Base-by-base conservation (phyloP, 2,888 invertebrate species). In the Heteropelma amictum region DNA sequence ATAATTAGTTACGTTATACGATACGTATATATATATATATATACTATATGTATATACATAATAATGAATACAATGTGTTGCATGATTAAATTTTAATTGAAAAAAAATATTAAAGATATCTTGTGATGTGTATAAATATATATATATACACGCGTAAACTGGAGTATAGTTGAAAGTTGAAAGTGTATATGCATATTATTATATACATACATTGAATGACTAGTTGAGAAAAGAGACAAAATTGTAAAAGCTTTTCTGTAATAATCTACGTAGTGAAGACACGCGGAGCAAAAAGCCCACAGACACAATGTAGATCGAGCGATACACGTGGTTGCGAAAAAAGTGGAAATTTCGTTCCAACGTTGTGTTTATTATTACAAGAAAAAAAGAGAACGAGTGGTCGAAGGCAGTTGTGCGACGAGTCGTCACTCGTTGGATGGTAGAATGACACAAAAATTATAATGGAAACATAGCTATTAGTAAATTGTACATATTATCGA, bases 401-500 rank as follows among this genome's bases (percentile, higher is more conserved):
- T 42, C 26, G 19, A 30, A 21, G 23, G 40, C 28, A 8, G 17
- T 28, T 45, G 14, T 14, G 38, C 12, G 1, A 49, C 63, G 64
- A 28, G 23, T 69, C 7, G 33, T 60, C 58, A 47, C 45, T 42
- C 26, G 8, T 10, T 10, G 40, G 67, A 45, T 23, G 49, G 49
- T 28, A 8, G 35, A 23, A 19, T 7, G 35, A 33, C 61, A 40
- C 28, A 14, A 33, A 42, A 42, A 17, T 38, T 38, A 54, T 40
- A 53, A 60, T 26, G 47, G 35, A 65, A 65, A 58, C 35, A 38
- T 42, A 71, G 61, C 21, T 60, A 76, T 70, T 81, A 80, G 80
- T 67, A 76, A 81, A 81, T 78, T 85, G 86, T 87, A 88, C 79
- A 87, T 87, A 87, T 81, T 84, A 83, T 85, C 83, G 81, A 81